Base-by-base conservation (phyloP, 2,888 invertebrate species). In the Carcina quercana region DNA sequence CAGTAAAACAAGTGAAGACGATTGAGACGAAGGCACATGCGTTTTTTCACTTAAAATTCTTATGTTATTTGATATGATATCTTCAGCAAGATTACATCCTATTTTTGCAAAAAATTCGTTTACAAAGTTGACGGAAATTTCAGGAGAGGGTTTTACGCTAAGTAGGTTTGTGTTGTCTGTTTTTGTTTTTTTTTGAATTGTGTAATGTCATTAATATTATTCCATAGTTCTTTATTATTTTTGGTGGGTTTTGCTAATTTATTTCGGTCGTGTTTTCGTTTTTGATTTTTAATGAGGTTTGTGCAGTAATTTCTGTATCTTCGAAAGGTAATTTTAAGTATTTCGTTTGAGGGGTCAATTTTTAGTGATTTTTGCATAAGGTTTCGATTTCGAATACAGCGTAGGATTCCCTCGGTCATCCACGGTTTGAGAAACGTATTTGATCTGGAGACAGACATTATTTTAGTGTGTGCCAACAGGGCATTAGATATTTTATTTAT, bases 141-240 rank as follows among this genome's bases (percentile, higher is more conserved):
- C n/a, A n/a, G n/a, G n/a, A n/a, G n/a, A n/a, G n/a, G n/a, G n/a
- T n/a, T n/a, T n/a, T n/a, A n/a, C n/a, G n/a, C n/a, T n/a, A n/a
- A n/a, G n/a, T n/a, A n/a, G n/a, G n/a, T n/a, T n/a, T 22, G n/a
- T n/a, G n/a, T n/a, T n/a, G n/a, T n/a, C n/a, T n/a, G n/a, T n/a
- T n/a, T n/a, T n/a, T n/a, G n/a, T n/a, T n/a, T n/a, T n/a, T n/a
- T n/a, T 17, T 17, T 17, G 17, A 17, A 17, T 17, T 17, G 17
- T 22, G 22, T 7, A 8, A 22, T 22, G 4, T 22, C 10, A n/a
- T 22, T 22, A 22, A 22, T 22, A 10, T 5, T 22, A 8, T 22
- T 22, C 22, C 22, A 22, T 22, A 22, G n/a, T 22, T 22, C n/a
- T n/a, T 22, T 22, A 22, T 22, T 22, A 7, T 17, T 17, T 17